Conservation (phyloP, 2,888 invertebrate species). For the Erynnis tages region DNA sequence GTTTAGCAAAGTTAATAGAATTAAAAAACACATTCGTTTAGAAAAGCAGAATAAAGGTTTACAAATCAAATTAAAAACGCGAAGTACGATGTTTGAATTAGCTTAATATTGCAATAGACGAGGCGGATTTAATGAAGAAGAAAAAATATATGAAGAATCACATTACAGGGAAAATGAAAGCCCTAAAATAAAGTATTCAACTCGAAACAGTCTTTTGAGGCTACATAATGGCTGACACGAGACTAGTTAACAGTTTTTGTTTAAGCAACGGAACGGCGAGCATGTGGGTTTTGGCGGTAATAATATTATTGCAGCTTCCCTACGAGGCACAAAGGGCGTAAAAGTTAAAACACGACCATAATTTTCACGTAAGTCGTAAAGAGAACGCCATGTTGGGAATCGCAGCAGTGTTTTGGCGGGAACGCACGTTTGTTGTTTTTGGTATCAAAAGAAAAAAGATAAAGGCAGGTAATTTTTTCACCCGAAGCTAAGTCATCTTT, state of each 20-base stretch:
- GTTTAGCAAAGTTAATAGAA: no score
- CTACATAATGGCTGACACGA: slow-evolving; percentile 12
- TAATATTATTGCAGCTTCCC: slow-evolving; percentile 53
- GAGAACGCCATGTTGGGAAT: slow-evolving; percentile 64
- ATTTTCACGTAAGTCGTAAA: slow-evolving; percentile 75
- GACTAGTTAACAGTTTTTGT: slow-evolving; percentile 13
- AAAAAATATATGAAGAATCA: no score
- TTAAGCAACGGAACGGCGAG: slow-evolving; percentile 2
- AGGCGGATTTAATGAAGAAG: no score
- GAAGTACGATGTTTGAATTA: no score
- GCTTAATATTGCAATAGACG: no score
- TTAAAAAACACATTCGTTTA: no score
- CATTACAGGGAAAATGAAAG: no score
- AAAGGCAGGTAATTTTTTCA: slow-evolving; percentile 19
- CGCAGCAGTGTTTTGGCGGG: slow-evolving; percentile 60
- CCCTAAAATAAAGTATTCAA: no score
- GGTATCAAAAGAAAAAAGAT: slow-evolving; percentile 19
- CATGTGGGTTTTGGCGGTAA: slow-evolving; percentile 36
- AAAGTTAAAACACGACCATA: slow-evolving; percentile 70
- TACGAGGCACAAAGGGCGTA: slow-evolving; percentile 53
- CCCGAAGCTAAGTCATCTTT: slow-evolving; percentile 1
- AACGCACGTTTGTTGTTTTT: slow-evolving; percentile 37
- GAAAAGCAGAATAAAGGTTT: no score
- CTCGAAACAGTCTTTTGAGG: no score
- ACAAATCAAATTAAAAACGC: no score